Evolutionary conservation across 2,888 invertebrate species (phyloP), one percentile per base, ranked within the genome.

Genomic region (Lepidocyrtoides sp.): DNA sequence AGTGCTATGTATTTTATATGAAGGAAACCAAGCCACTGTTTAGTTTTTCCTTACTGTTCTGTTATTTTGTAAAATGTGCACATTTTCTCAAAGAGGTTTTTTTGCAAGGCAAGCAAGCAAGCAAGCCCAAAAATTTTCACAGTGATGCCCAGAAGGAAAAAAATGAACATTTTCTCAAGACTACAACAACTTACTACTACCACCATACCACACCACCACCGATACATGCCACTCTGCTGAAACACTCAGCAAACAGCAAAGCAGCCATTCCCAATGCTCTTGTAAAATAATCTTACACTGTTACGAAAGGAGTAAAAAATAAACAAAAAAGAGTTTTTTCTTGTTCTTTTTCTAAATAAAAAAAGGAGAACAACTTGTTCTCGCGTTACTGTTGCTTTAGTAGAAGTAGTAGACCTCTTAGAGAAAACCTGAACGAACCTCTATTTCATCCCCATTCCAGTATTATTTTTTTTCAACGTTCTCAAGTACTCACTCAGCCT

Each of bases 91-190:
- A 72, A 17, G 72, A 72, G 20, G n/a, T 12, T 44, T 44, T 3
- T 72, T 41, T 44, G 0, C 20, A 17, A 20, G 20, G 5, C n/a
- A n/a, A n/a, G n/a, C n/a, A n/a, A n/a, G n/a, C n/a, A n/a, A n/a
- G n/a, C n/a, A n/a, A 20, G 17, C 23, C 3, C 3, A 17, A 57
- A 10, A 17, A 72, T 72, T 72, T 41, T 72, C 66, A n/a, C 36
- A 36, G 8, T n/a, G 17, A 44, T 72, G 72, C 72, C 72, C 72
- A 72, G 72, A 72, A 72, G 72, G 41, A n/a, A 72, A 41, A 44
- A 72, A 72, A 20, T 36, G 72, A 72, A 72, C 72, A 72, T 72
- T 72, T 72, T 72, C 72, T 72, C 20, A 41, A 72, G 44, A 41
- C 32, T n/a, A n/a, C 10, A 26, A 26, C 60, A 63, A 5, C 14